A percentile compares a stretch with the other conserved stretches of the same genome.
Conservation (phyloP, 2,888 invertebrate genomes). For the Dinocampus coccinellae region DNA sequence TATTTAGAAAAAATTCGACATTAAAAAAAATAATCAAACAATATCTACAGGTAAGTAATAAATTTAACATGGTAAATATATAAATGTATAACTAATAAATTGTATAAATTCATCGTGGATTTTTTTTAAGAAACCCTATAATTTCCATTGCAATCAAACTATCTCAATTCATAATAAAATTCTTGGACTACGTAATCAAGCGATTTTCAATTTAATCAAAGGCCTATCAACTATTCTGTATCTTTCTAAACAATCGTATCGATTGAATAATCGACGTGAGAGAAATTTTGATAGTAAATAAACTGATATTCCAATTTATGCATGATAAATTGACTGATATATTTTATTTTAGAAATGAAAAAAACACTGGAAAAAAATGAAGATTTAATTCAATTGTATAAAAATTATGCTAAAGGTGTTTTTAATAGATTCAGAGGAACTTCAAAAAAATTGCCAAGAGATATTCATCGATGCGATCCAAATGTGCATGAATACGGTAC, state of each 20-base stretch:
- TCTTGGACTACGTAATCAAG: background rate
- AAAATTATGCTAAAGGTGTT: too few relatives aligned
- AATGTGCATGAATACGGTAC: background rate
- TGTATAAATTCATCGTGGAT: background rate
- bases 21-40: background rate
- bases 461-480: background rate
- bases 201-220: background rate
- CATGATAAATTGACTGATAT: too few relatives aligned
- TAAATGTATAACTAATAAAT: too few relatives aligned
- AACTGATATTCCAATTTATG: background rate
- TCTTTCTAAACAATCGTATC: background rate
- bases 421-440: background rate
- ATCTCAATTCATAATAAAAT: background rate
- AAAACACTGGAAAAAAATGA: too few relatives aligned
- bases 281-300: background rate
- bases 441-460: background rate
- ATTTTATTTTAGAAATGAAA: too few relatives aligned
- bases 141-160: background rate
- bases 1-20: background rate
- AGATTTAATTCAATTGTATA: too few relatives aligned
- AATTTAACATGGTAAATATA: background rate
- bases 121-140: background rate
- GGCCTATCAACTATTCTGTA: background rate
- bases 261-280: background rate
- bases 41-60: background rate